Base-by-base conservation (phyloP, 92 coral and sea anemone genomes). In the Zoanthus sansibaricus region DNA sequence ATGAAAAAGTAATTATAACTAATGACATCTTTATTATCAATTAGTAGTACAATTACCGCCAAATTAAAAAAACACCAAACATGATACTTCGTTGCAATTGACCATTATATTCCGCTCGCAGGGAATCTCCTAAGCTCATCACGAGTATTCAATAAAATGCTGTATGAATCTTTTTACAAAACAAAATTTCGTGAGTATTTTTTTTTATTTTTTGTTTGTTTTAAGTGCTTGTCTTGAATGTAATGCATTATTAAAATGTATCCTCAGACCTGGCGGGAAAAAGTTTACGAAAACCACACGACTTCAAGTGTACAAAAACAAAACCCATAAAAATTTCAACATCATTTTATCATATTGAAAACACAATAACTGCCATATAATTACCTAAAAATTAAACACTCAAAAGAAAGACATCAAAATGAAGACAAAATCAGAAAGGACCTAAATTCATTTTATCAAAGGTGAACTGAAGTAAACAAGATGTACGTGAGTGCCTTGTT, bases 1-100 rank as follows among this genome's bases (percentile, higher is more conserved):
- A 80, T 47, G 75, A 80, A 74, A 80, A 80, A 13, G 46, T 80
- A 80, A 80, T 80, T 80, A 80, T 30, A 30, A 18, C 61, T 62
- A 80, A 80, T 80, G 74, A 80, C 70, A 80, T 31, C 75, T 80
- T 80, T 80, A 80, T 80, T 31, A 47, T 46, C 72, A 51, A 64
- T 20, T 51, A 66, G 75, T 64, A 21, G 25, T 62, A 59, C 10
- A 33, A 64, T 61, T 59, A 78, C 47, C n/a, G 7, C 37, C 33
- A 58, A 68, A 21, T 56, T 12, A 15, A 42, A 25, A 48, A 49
- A 47, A 75, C 32, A 7, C 45, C 30, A 20, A 15, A 46, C 16
- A 16, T 25, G 70, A 78, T 18, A 4, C 21, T 13, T 5, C 55
- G 4, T 9, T 45, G 25, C 25, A 25, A 25, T 25, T 25, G 25